Conservation (phyloP, 92 coral and sea anemone species). For the Metridium senile region DNA sequence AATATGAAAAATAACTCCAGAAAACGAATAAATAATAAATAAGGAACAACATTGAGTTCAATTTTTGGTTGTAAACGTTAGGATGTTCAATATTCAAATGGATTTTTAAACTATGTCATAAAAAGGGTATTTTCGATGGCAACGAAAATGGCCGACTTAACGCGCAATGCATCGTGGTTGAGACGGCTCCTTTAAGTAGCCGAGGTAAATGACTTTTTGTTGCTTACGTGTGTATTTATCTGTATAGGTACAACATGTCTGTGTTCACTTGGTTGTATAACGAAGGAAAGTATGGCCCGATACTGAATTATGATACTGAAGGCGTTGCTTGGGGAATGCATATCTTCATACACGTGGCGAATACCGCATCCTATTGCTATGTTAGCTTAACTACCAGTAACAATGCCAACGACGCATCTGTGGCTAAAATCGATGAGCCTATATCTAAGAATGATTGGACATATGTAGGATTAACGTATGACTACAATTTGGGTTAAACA, state of each 20-base stretch:
- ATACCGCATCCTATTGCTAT: background rate
- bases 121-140: too few relatives aligned
- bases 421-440: background rate
- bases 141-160: too few relatives aligned
- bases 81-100: too few relatives aligned
- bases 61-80: too few relatives aligned
- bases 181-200: too few relatives aligned
- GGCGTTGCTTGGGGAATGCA: background rate
- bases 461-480: constrained; percentile 31
- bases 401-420: background rate
- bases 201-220: too few relatives aligned
- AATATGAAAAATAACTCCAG: too few relatives aligned
- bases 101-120: too few relatives aligned
- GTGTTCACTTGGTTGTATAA: constrained; percentile 12
- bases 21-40: too few relatives aligned
- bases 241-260: constrained; percentile 15
- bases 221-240: background rate
- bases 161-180: too few relatives aligned
- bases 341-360: background rate
- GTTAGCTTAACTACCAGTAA: background rate
- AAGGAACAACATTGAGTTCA: too few relatives aligned
- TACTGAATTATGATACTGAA: background rate
- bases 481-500: background rate
- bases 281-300: constrained; percentile 11
- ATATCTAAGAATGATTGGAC: constrained; percentile 17